phyloP scores from a whole-genome alignment of 2,888 invertebrate genomes.

The Metacarcinus magister region DNA sequence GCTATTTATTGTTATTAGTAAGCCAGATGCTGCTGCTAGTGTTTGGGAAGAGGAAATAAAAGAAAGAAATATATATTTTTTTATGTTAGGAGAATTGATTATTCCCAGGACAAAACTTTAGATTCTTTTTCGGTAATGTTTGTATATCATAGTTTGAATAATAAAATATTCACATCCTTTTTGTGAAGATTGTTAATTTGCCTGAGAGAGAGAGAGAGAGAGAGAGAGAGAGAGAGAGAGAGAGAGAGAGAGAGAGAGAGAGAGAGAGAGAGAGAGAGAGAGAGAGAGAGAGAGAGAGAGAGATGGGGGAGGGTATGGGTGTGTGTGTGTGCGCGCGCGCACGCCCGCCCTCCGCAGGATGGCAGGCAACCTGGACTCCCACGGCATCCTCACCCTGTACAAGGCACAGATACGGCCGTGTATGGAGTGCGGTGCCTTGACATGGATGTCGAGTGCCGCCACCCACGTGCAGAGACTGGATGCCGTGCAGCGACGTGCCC shows the following conservation, averaged over 20 bases:
- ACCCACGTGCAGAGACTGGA: too few relatives aligned
- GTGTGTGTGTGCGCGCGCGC: too few relatives aligned
- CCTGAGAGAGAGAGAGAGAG: background rate
- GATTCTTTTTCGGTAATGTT: background rate
- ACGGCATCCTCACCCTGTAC: too few relatives aligned
- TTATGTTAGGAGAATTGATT: constrained; percentile 6
- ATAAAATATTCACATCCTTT: background rate
- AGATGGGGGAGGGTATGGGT: background rate
- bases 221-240: background rate
- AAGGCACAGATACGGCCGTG: too few relatives aligned
- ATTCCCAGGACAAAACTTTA: background rate
- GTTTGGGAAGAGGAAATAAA: background rate
- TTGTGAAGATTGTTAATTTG: background rate
- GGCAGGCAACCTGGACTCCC: too few relatives aligned
- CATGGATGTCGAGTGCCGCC: too few relatives aligned
- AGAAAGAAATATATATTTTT: constrained; percentile 11
- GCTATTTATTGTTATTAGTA: constrained; percentile 20
- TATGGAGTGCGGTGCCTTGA: too few relatives aligned
- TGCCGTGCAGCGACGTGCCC: too few relatives aligned
- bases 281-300: background rate
- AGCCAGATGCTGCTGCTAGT: background rate
- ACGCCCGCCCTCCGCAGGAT: too few relatives aligned
- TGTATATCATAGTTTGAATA: constrained; percentile 14
- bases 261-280: background rate
- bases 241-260: background rate